Evolutionary conservation across 2,888 invertebrate genomes (phyloP).

Genomic region (Melangyna quadrimaculata): DNA sequence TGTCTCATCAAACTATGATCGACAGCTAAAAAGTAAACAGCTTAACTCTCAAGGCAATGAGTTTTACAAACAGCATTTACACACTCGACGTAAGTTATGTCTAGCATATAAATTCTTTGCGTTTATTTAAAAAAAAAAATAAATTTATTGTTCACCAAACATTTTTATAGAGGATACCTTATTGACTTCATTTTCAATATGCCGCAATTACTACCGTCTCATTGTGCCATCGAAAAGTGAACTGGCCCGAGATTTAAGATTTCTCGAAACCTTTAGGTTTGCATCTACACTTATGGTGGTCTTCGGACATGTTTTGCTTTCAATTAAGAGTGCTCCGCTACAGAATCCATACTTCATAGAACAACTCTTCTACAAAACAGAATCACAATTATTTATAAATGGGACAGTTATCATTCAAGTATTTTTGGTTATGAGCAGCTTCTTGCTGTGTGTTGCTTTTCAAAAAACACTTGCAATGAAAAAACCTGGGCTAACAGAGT

Average conservation of each 20-base stretch:
- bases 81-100: slow-evolving; percentile 17
- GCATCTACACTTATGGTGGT: slow-evolving; percentile 75
- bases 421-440: slow-evolving; percentile 83
- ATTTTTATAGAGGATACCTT: slow-evolving; percentile 72
- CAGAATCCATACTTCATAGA: slow-evolving; percentile 77
- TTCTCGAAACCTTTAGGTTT: slow-evolving; percentile 76
- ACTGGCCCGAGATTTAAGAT: slow-evolving; percentile 74
- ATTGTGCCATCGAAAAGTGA: slow-evolving; percentile 63
- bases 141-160: too few species aligned
- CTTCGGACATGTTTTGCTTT: slow-evolving; percentile 74
- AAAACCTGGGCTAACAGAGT: slow-evolving; percentile 69
- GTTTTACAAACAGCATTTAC: slow-evolving; percentile 31
- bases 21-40: slow-evolving; percentile 33
- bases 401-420: slow-evolving; percentile 82
- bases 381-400: slow-evolving; percentile 80
- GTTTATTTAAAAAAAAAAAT: too few species aligned
- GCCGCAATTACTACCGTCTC: slow-evolving; percentile 78
- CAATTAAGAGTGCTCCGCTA: slow-evolving; percentile 74
- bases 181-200: slow-evolving; percentile 76
- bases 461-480: slow-evolving; percentile 70
- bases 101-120: too few species aligned
- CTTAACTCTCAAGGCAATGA: slow-evolving; percentile 1
- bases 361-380: slow-evolving; percentile 72
- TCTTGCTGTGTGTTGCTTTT: slow-evolving; percentile 80
- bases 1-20: slow-evolving; percentile 52